phyloP scores from a whole-genome alignment of 2,797 vertebrate genomes.

The Darevskia nairensis region DNA sequence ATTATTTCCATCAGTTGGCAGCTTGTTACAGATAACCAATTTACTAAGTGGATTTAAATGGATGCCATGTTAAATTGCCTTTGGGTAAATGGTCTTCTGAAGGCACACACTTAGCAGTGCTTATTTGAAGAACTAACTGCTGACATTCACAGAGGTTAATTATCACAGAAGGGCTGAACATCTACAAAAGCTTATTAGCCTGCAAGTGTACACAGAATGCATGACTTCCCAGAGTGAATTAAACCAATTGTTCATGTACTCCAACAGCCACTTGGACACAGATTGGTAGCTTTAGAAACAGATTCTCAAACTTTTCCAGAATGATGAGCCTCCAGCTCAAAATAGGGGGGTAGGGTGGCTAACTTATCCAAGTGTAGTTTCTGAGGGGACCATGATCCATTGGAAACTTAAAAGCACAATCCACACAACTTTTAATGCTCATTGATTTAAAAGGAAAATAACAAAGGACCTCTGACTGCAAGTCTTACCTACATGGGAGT shows the following conservation, averaged over 20 bases:
- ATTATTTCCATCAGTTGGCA: neutral
- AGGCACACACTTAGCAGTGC: neutral
- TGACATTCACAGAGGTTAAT: neutral
- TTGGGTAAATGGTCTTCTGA: neutral
- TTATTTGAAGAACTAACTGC: neutral
- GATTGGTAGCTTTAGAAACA: neutral
- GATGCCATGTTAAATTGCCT: neutral
- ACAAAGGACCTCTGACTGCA: neutral
- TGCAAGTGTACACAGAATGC: slow-evolving; percentile 14
- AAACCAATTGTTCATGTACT: neutral
- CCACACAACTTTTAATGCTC: neutral
- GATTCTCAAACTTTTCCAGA: neutral
- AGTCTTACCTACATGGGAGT: no score
- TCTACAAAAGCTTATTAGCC: slow-evolving; percentile 8
- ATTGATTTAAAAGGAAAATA: neutral
- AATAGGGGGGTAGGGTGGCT: no score
- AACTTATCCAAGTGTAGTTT: neutral
- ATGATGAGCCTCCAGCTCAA: neutral
- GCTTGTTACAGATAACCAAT: neutral
- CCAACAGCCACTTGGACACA: neutral
- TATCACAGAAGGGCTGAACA: neutral
- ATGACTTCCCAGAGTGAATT: slow-evolving; percentile 28
- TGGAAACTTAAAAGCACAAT: neutral
- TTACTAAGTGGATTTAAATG: neutral
- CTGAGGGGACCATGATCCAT: neutral